Evolutionary conservation across 2,113 vertebrate species (phyloP).

Genomic region (Seriola aureovittata): DNA sequence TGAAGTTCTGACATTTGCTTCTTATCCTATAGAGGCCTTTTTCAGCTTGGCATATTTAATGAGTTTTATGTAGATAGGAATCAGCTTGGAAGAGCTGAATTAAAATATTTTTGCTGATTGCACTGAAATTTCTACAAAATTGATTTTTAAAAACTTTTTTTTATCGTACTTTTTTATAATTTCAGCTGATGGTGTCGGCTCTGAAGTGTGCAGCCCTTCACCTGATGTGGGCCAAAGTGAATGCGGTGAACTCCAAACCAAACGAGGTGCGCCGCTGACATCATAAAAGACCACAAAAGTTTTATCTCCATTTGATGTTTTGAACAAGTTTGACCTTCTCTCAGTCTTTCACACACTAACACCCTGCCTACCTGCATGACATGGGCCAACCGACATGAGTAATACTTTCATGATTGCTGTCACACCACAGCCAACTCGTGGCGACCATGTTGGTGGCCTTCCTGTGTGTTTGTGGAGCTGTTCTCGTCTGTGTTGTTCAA

Average conservation of each 20-base stretch:
- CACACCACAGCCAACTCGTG: conserved; percentile 8
- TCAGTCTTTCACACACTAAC: neutral
- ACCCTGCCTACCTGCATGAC: conserved; percentile 1
- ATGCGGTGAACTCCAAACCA: conserved; percentile 62
- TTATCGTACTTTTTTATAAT: conserved; percentile 14
- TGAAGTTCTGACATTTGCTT: neutral
- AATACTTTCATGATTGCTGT: neutral
- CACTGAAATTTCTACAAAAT: too few species aligned
- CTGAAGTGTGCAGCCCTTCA: conserved; percentile 86
- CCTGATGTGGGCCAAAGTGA: conserved; percentile 87
- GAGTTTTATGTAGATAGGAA: neutral
- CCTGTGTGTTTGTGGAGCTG: conserved; percentile 22
- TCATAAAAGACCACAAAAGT: neutral
- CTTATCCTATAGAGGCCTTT: neutral
- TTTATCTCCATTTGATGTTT: neutral
- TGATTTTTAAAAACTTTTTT: too few species aligned
- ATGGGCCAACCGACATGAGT: neutral
- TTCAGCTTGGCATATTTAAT: too few species aligned
- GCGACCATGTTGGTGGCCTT: conserved; percentile 23
- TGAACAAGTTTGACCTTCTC: conserved; percentile 16
- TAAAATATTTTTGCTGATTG: too few species aligned
- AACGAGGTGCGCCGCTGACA: conserved; percentile 77
- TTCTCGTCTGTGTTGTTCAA: conserved; percentile 40
- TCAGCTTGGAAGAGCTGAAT: neutral
- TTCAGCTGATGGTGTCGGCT: conserved; percentile 87